Conservation (phyloP, 2,797 vertebrate genomes). For the Acipenser transmontanus region DNA sequence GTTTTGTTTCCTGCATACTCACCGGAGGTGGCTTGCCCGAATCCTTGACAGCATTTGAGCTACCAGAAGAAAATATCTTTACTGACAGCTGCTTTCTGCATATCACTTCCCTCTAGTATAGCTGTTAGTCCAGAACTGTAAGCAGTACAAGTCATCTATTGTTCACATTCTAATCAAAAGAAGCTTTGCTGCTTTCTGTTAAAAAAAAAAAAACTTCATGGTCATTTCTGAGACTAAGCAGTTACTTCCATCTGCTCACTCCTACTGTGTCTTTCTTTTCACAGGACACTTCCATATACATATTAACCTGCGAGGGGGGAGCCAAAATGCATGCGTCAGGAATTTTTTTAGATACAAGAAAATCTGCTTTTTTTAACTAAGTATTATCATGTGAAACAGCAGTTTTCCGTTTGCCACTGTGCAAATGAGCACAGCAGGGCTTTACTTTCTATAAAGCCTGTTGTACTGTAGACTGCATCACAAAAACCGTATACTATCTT, state of each 20-base stretch:
- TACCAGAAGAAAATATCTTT: conserved; percentile 60
- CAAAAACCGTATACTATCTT: not conserved
- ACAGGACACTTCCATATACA: not conserved
- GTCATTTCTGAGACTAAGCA: conserved; percentile 13
- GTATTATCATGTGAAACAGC: conserved; percentile 1
- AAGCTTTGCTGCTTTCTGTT: conserved; percentile 58
- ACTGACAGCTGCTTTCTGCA: conserved; percentile 68
- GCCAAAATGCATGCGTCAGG: not conserved
- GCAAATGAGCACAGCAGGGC: not conserved
- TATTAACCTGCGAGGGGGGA: not conserved
- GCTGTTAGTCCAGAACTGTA: conserved; percentile 55
- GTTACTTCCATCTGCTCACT: conserved; percentile 29
- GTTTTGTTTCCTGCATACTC: conserved; percentile 65
- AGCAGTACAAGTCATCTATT: conserved; percentile 68
- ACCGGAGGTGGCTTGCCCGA: conserved; percentile 54
- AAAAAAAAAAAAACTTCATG: conserved; percentile 24
- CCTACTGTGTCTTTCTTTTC: conserved; percentile 2
- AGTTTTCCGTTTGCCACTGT: not conserved
- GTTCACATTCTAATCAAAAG: conserved; percentile 68
- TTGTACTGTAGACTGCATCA: not conserved
- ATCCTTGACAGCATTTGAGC: conserved; percentile 61
- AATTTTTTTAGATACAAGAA: not conserved
- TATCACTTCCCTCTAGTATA: conserved; percentile 57
- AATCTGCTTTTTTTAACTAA: not conserved
- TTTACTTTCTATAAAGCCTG: not conserved